Evolutionary conservation across 2,888 invertebrate genomes (phyloP), one percentile per base, ranked within the genome.

Genomic region (Apamea sordens): DNA sequence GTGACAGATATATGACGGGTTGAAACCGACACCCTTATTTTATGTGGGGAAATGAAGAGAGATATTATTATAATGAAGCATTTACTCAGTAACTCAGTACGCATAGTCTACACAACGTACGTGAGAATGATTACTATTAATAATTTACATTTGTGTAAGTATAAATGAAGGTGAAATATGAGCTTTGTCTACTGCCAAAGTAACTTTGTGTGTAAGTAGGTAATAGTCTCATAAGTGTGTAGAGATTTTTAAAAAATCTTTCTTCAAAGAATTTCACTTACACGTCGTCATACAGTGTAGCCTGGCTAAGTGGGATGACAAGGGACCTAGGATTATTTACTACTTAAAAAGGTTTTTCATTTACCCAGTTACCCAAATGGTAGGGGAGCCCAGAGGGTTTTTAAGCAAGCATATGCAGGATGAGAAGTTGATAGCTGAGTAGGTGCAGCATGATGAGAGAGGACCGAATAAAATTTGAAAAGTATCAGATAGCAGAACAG

Each of bases 21-120:
- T 71, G 53, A 72, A 85, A 67, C 15, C 53, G 70, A 81, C 63
- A 44, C 72, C 67, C 50, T 63, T 68, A 74, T 63, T 71, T 85
- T 53, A 81, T 53, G 53, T 65, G 53, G 53, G 18, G 18, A 24
- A 50, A 61, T 56, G 63, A 15, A 41, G 15, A 65, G 59, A 64
- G n/a, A 47, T n/a, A n/a, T n/a, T n/a, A 32, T 32, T 80, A 63
- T 79, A 72, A 85, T 72, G 32, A 68, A 56, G 21, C 53, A 47
- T 82, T 71, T 67, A 61, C 47, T 79, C 53, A 65, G 21, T 15
- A 36, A 65, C 44, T 79, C 59, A 61, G 21, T 15, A 41, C 47
- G 36, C 36, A 59, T 28, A 36, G 61, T 53, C 77, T 32, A 53
- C 65, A 71, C 65, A 79, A 71, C 36, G 44, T 56, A 79, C 53